Base-by-base conservation (phyloP, 2,113 vertebrate species). In the Ammospiza caudacuta region DNA sequence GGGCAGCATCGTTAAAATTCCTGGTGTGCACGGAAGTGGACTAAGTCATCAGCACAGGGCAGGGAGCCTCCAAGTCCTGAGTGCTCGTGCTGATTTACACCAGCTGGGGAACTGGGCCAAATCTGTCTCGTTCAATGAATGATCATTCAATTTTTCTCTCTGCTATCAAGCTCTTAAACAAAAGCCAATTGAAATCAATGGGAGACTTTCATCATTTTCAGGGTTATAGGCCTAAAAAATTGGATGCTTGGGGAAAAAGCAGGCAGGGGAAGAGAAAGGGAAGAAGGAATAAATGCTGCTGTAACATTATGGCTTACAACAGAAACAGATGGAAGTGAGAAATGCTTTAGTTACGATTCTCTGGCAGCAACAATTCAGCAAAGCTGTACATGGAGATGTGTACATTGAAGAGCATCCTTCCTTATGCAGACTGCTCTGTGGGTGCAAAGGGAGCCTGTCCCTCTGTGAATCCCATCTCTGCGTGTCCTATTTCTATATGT, bases 111-210 rank as follows among this genome's bases (percentile, higher is more conserved):
- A 62, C 82, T 55, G 82, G 83, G 94, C 94, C 94, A 94, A 83
- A 78, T 92, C 73, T 95, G 82, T 92, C 88, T 83, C 63, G 17
- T 95, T 93, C 87, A 41, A 9, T 92, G 93, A 96, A 76, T 67
- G 85, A 96, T 95, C 92, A 85, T 90, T 97, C 94, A 90, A 77
- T 95, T 96, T 94, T 93, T 93, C 79, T 97, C 85, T 61, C 83
- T 37, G 76, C 92, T 94, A 90, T 92, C 92, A 87, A 78, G 90
- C 92, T 82, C 85, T 97, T 94, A 93, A 94, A 96, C 90, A 94
- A 90, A 96, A 90, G 76, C 93, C 95, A 78, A 89, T 90, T 96
- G 88, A 95, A 97, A 96, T 94, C 92, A 90, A 93, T 92, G 92
- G 94, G 90, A 84, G 80, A 81, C 86, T 93, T 93, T 72, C 69